Evolutionary conservation across 2,888 invertebrate genomes (phyloP).

Genomic region (Megaustenia siamemsis): DNA sequence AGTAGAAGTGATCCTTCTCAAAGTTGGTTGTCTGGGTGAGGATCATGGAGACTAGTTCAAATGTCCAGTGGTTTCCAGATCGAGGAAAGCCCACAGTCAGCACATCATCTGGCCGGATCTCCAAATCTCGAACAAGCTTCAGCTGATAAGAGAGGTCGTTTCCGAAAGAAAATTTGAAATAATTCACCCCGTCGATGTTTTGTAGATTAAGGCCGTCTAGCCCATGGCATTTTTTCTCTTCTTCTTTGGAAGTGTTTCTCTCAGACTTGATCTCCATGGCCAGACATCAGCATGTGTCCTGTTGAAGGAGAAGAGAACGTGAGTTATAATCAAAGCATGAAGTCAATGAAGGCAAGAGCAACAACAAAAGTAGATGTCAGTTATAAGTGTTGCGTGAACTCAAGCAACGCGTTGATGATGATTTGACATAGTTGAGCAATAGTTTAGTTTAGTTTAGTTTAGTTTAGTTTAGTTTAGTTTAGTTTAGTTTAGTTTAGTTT

Average conservation of each 20-base stretch:
- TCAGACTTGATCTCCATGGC: no score
- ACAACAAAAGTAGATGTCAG: no score
- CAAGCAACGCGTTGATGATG: no score
- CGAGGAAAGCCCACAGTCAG: conserved; percentile 28
- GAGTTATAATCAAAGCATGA: no score
- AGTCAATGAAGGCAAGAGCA: no score
- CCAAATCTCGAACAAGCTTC: neutral
- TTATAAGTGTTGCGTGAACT: no score
- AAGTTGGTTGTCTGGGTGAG: conserved; percentile 18
- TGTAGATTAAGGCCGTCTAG: neutral
- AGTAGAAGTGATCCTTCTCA: conserved; percentile 22
- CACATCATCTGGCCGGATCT: conserved; percentile 28
- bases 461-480: no score
- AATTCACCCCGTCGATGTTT: conserved; percentile 33
- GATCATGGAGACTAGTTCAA: conserved; percentile 34
- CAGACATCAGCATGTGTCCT: no score
- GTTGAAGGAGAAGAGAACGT: no score
- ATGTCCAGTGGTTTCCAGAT: conserved; percentile 41
- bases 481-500: no score
- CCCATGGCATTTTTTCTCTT: neutral
- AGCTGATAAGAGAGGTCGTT: neutral
- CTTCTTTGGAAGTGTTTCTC: neutral
- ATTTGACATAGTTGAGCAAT: no score
- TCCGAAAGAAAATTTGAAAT: neutral
- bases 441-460: no score